Base-by-base conservation (phyloP, 2,113 vertebrate species). In the Hippocampus barbouri region DNA sequence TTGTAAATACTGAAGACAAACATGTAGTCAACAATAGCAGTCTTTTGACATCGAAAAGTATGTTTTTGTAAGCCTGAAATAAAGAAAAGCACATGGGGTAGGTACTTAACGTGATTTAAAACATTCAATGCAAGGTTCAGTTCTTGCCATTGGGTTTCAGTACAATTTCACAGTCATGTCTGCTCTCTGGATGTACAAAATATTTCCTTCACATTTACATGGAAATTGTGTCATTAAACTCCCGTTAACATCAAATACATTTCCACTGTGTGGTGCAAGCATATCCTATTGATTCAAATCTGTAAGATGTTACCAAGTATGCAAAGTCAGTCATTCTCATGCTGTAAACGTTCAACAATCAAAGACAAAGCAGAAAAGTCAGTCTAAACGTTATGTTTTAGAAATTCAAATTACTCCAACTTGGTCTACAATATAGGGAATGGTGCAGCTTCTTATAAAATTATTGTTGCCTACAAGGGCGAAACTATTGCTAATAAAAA, bases 191-290 rank as follows among this genome's bases (percentile, higher is more conserved):
- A 66, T 78, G 23, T 75, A 82, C 75, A 80, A 74, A 71, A 74
- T 73, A 43, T n/a, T 69, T 74, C 57, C 70, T 66, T 80, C 60
- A 70, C 65, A 73, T 12, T 54, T 21, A 71, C 56, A 69, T 25
- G 15, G 20, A 14, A 70, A 30, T 30, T 61, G 56, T 40, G 57
- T 30, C 53, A n/a, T 66, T 41, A 75, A 69, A 60, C 40, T 70
- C 51, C 54, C 62, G 45, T 18, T 60, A 61, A 86, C 68, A 77
- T 78, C 66, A 67, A 75, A 86, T 70, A 79, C 43, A 77, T 83
- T 70, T 72, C 64, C 70, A 84, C 68, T 77, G 79, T 76, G 85
- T n/a, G 27, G 79, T 75, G 77, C 81, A 84, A 77, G 76, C 70
- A 23, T n/a, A 40, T 82, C 75, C 63, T 47, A 66, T 65, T 80